Base-by-base conservation (phyloP, 2,113 vertebrate species). In the Lasiurus borealis region DNA sequence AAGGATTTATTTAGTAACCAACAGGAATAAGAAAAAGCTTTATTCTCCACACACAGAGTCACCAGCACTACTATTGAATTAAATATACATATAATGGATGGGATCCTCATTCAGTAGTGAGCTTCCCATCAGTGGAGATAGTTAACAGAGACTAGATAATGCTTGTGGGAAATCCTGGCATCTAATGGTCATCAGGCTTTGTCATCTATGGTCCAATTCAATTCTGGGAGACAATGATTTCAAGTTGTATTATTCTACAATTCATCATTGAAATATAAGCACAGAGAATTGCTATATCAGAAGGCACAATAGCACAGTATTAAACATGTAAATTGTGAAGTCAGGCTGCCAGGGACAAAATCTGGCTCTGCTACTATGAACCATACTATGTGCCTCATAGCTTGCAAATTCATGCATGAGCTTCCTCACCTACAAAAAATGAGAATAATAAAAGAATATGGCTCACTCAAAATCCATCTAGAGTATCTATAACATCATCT, bases 361-460 rank as follows among this genome's bases (percentile, higher is more conserved):
- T 19, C 29, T 50, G 40, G 9, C 59, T 86, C 69, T 64, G 50
- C 23, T 91, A 31, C 25, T 66, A 80, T 0, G 40, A 78, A 52
- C 46, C 34, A 80, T 40, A 29, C 59, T 44, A 11, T 54, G 2
- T 75, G 64, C 72, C 73, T 96, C 85, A 46, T 44, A 44, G 27
- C 64, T 40, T 19, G 36, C 25, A 29, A 82, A 44, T 9, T 40
- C 27, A 29, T 27, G 62, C 15, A 31, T 46, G 36, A 73, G 85
- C 85, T 91, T 92, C 62, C 57, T 85, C 36, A 81, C 52, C 71
- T 76, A 29, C 6, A 84, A 66, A 66, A 78, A 78, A 77, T 54
- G 66, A 66, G 72, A 85, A 85, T 73, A 89, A 25, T 50, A 68
- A 36, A 18, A 62, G 13, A 3, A 54, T 34, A 68, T 18, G 64